Base-by-base conservation (phyloP, 2,888 invertebrate genomes). In the Cynaeus angustus region DNA sequence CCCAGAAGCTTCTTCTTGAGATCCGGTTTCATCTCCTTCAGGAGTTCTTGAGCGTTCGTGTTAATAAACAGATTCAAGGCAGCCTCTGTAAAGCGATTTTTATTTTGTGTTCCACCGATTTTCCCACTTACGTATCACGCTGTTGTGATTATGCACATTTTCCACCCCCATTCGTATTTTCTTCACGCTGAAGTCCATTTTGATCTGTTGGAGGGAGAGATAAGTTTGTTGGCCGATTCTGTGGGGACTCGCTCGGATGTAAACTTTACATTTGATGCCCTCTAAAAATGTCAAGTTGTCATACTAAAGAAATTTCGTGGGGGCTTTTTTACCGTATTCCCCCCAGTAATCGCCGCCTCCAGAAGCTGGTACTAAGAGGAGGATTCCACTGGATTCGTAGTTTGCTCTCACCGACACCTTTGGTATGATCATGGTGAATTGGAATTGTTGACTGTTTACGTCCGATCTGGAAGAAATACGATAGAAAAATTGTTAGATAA, bases 301-400 rank as follows among this genome's bases (percentile, higher is more conserved):
- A n/a, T n/a, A n/a, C n/a, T n/a, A n/a, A n/a, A n/a, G 37, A 56
- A 56, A 56, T 56, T 41, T 5, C 10, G 3, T 16, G 16, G 46
- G 8, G 6, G n/a, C n/a, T 28, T 26, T 45, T 82, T 85, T 82
- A 94, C 95, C 93, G 80, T 95, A 95, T 86, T 94, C 94, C 66
- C 95, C 95, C 94, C 94, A 95, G 84, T 95, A 95, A 82, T 95
- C 94, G 2, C 95, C 95, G 55, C 94, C 93, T 2, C 95, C 94
- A 0, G 94, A 92, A 5, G 95, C 94, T 76, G 93, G 91, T 0
- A 95, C 92, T 70, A 94, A 87, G 75, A 95, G 90, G 65, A 95
- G 86, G 5, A 94, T 89, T 5, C 95, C 95, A 5, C 92, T 92
- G 13, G 94, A 94, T 76, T 92, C 90, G 85, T 94, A 95, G 78